A percentile compares a stretch with the other conserved stretches of the same genome.
phyloP scores from a whole-genome alignment of 2,113 vertebrate genomes.

The Leuciscus idus region DNA sequence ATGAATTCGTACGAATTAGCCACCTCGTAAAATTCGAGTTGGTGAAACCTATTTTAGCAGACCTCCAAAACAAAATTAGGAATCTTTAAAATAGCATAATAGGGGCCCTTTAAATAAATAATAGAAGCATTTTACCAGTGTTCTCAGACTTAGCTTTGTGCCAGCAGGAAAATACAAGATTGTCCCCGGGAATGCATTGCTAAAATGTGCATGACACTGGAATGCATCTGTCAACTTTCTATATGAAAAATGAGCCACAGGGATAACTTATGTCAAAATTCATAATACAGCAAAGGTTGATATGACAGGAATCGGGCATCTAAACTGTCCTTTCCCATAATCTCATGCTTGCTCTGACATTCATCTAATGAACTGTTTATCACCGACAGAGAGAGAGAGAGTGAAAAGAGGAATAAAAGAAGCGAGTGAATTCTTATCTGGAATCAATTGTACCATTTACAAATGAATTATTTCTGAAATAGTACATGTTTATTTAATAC shows the following conservation, averaged over 20 bases:
- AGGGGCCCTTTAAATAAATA: neutral
- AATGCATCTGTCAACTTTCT: neutral
- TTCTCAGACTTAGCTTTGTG: neutral
- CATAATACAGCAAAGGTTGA: neutral
- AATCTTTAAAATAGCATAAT: too few relatives aligned
- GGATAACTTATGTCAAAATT: conserved; percentile 20
- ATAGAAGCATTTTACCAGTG: neutral
- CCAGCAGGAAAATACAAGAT: neutral
- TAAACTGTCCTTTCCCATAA: conserved; percentile 2
- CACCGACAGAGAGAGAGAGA: neutral
- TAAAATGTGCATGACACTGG: conserved; percentile 12
- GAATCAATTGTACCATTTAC: conserved; percentile 53
- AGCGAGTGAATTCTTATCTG: neutral
- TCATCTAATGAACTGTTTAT: conserved; percentile 5
- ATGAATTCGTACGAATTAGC: too few relatives aligned
- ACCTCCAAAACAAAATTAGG: too few relatives aligned
- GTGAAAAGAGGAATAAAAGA: neutral
- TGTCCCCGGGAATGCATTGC: neutral
- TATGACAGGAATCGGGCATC: conserved; percentile 24
- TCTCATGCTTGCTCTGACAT: conserved; percentile 9
- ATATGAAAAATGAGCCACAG: conserved; percentile 14
- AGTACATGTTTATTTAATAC: conserved; percentile 61
- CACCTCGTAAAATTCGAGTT: too few relatives aligned
- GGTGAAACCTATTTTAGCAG: too few relatives aligned
- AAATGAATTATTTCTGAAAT: conserved; percentile 63